These are phyloP conservation scores for Eumaeus atala DNA, from an alignment of 1,140 invertebrate species.

Conservation along the genomic window DNA sequence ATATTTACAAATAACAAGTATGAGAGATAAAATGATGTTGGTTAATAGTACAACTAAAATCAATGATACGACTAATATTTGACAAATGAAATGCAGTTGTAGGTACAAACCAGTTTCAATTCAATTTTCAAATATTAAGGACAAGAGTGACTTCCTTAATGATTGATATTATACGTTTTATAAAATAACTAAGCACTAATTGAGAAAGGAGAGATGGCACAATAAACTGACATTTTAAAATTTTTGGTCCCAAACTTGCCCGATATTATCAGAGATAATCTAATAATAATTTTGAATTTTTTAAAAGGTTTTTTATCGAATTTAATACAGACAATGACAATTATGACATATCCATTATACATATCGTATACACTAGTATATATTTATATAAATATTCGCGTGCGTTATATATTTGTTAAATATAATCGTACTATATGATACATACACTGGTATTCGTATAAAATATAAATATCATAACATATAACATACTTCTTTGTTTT, in stretches of 20 bases:
- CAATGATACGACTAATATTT: background rate
- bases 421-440: constrained; percentile 15
- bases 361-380: constrained; percentile 7
- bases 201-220: constrained; percentile 15
- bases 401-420: constrained; percentile 14
- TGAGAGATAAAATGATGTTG: background rate
- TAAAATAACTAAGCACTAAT: constrained; percentile 13
- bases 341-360: background rate
- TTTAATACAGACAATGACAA: background rate
- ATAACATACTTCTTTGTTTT: constrained; percentile 6
- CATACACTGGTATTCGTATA: constrained; percentile 17
- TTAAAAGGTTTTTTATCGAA: background rate
- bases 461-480: constrained; percentile 11
- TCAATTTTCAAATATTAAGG: constrained; percentile 2
- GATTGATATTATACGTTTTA: constrained; percentile 1
- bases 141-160: background rate
- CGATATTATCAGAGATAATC: constrained; percentile 6
- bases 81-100: background rate
- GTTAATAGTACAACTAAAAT: background rate
- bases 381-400: constrained; percentile 16
- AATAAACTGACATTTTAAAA: constrained; percentile 15
- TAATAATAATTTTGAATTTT: constrained; percentile 18
- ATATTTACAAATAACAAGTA: constrained; percentile 10
- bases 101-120: background rate
- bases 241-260: constrained; percentile 20